Base-by-base conservation (phyloP, 2,113 vertebrate genomes). In the Pomatorhinus ruficollis region DNA sequence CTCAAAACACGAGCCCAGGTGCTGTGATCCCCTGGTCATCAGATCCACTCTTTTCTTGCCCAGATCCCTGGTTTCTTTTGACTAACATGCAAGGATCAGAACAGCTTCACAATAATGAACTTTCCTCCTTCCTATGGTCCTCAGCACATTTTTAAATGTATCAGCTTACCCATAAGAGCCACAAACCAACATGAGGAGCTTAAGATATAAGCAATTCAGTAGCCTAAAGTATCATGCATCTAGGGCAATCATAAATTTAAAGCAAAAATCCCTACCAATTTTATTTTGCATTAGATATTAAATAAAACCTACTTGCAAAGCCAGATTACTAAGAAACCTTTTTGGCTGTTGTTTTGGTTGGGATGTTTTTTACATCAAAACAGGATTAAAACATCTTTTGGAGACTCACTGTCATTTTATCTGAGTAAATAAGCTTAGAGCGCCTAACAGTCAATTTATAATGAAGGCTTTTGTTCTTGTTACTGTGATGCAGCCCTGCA, bases 311-410 rank as follows among this genome's bases (percentile, higher is more conserved):
- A 33, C 60, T 89, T 81, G 52, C 0, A 0, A 94, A 96, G 49
- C 13, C 83, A 93, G 70, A 95, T 92, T 89, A 90, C 77, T 71
- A 86, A 75, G 23, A 76, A 89, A 83, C 16, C 44, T 92, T 90
- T 92, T 19, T 30, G 80, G 31, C 18, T 74, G 35, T n/a, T 61
- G 40, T 35, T 15, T 72, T 78, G 22, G 71, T 63, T 77, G 37
- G 35, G 23, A 45, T 49, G 56, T 54, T 71, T 90, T 91, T 78
- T 6, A 45, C 35, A 76, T 91, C 54, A 69, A 75, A 96, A 91
- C 56, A 83, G 83, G 81, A 96, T 94, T 96, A 94, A 91, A 95
- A 83, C 44, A 89, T 95, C 88, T 97, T 97, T 95, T 88, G 59
- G 90, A 93, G 56, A 82, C 37, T 95, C 31, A 0, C 69, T 92